phyloP scores from a whole-genome alignment of 2,113 vertebrate species.

The Neotoma lepida region DNA sequence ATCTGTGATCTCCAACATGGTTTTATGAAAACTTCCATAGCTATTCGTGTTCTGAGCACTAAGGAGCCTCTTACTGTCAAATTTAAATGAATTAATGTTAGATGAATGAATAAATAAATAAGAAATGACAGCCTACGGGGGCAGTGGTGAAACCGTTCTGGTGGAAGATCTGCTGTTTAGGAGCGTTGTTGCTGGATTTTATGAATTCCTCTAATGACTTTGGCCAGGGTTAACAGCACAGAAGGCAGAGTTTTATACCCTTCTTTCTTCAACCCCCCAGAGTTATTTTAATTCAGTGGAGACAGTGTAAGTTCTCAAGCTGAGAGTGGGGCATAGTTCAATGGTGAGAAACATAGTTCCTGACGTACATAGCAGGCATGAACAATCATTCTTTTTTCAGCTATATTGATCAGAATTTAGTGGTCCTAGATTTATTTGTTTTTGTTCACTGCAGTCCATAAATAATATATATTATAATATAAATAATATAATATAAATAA shows the following conservation, averaged over 20 bases:
- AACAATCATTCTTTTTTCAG: background rate
- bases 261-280: background rate
- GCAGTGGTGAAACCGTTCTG: background rate
- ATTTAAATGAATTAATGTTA: conserved; percentile 27
- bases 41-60: background rate
- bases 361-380: background rate
- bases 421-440: background rate
- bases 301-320: background rate
- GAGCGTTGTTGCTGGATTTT: background rate
- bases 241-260: background rate
- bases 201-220: conserved; percentile 36
- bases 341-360: background rate
- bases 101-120: background rate
- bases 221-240: background rate
- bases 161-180: background rate
- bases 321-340: background rate
- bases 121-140: background rate
- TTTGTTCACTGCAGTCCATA: background rate
- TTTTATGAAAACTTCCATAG: background rate
- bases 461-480: too few relatives aligned
- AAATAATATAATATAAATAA: too few relatives aligned
- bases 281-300: background rate
- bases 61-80: background rate
- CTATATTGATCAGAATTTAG: conserved; percentile 28
- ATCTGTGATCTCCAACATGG: background rate